A percentile compares a stretch with the other conserved stretches of the same genome.
Evolutionary conservation across 2,797 vertebrate genomes (phyloP).

Genomic region (Mus caroli): DNA sequence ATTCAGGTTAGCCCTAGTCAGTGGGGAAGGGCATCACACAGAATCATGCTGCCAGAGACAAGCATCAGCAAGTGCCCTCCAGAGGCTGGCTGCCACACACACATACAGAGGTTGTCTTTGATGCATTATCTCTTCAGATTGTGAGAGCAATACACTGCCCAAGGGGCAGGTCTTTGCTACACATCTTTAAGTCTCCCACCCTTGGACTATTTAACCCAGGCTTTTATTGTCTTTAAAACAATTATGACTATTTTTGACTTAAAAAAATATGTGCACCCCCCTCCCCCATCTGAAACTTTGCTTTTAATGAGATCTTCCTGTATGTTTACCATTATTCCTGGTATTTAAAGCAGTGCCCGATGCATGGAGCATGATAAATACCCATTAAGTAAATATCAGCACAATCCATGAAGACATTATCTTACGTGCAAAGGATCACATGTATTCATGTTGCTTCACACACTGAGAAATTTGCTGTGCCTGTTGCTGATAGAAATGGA

Average conservation of each 20-base stretch:
- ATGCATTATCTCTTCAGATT: neutral
- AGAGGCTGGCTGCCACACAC: neutral
- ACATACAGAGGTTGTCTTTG: neutral
- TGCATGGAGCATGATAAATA: neutral
- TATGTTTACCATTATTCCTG: neutral
- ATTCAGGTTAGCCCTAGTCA: neutral
- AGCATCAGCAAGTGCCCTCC: neutral
- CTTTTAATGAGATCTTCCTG: neutral
- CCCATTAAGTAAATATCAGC: conserved; percentile 19
- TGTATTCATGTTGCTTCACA: neutral
- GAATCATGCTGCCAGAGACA: neutral
- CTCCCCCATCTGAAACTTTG: neutral
- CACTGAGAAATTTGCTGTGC: neutral
- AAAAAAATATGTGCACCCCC: neutral
- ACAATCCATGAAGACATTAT: neutral
- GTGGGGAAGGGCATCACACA: neutral
- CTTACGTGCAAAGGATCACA: neutral
- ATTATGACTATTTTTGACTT: neutral
- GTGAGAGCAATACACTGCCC: neutral
- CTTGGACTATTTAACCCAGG: neutral
- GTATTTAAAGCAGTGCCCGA: neutral
- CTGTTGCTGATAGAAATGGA: neutral
- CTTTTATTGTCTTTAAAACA: conserved; percentile 37
- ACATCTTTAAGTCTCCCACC: neutral
- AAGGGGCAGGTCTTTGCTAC: neutral